Percentiles rank a stretch among this genome's conserved stretches.
Evolutionary conservation across 2,888 invertebrate species (phyloP).

Genomic region (Pollenia angustigena): DNA sequence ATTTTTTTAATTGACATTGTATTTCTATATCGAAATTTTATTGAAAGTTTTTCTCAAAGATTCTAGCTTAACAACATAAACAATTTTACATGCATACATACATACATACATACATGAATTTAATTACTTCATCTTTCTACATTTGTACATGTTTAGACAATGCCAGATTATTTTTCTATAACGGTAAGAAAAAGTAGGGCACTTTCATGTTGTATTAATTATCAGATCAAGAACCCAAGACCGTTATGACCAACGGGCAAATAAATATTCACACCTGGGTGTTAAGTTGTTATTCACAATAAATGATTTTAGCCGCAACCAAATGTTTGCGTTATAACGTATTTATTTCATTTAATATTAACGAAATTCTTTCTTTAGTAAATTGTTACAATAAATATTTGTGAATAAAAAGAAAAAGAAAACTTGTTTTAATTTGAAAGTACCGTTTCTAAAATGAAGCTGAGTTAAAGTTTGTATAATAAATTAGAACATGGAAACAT

Average conservation of each 20-base stretch:
- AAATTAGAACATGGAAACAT: too few species aligned
- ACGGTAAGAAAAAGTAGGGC: conserved; percentile 28
- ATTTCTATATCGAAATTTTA: too few species aligned
- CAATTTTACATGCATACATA: background rate
- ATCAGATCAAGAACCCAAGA: conserved; percentile 31
- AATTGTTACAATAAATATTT: background rate
- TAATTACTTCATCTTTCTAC: background rate
- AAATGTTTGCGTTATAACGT: background rate
- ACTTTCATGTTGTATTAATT: conserved; percentile 54
- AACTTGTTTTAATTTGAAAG: background rate
- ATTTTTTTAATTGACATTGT: too few species aligned
- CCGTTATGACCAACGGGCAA: conserved; percentile 6
- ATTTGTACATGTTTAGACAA: background rate
- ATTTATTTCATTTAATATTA: conserved; percentile 2
- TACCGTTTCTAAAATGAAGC: background rate
- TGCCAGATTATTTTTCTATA: background rate
- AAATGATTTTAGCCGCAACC: background rate
- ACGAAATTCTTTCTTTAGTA: conserved; percentile 7
- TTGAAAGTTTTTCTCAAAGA: too few species aligned
- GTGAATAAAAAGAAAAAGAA: background rate
- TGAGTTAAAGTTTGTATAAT: too few species aligned
- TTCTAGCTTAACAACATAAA: too few species aligned
- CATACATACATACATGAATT: background rate
- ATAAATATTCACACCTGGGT: conserved; percentile 43
- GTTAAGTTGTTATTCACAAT: conserved; percentile 47